Evolutionary conservation across 2,888 invertebrate genomes (phyloP).

Genomic region (Drosophila stalkeri): DNA sequence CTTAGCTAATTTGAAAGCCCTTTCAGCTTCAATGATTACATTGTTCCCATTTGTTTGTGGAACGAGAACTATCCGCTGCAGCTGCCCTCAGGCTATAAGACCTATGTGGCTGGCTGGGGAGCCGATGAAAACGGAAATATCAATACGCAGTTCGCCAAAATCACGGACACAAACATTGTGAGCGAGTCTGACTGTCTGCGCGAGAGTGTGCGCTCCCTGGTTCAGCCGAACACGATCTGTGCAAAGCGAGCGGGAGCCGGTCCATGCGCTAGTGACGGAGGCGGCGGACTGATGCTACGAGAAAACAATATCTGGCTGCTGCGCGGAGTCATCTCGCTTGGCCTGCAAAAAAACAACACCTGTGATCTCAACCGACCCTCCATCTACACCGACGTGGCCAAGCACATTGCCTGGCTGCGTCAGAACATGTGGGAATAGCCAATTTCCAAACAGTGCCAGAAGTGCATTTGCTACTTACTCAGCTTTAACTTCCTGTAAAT

Average conservation of each 20-base stretch:
- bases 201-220: slow-evolving; percentile 82
- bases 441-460: not conserved
- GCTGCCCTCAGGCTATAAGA: slow-evolving; percentile 83
- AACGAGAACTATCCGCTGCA: slow-evolving; percentile 69
- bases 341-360: slow-evolving; percentile 73
- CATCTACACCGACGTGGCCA: slow-evolving; percentile 88
- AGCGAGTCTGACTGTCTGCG: slow-evolving; percentile 86
- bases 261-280: slow-evolving; percentile 87
- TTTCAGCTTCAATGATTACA: slow-evolving; percentile 63
- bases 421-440: slow-evolving; percentile 65
- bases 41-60: slow-evolving; percentile 83
- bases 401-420: slow-evolving; percentile 86
- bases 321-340: slow-evolving; percentile 86
- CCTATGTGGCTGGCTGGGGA: slow-evolving; percentile 87
- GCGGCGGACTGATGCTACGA: slow-evolving; percentile 86
- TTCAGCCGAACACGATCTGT: slow-evolving; percentile 80
- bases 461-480: not conserved
- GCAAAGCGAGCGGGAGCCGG: slow-evolving; percentile 82
- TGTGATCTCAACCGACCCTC: slow-evolving; percentile 88
- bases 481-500: slow-evolving; percentile 16
- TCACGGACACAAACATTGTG: slow-evolving; percentile 85
- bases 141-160: slow-evolving; percentile 83
- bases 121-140: slow-evolving; percentile 77
- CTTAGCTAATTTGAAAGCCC: not conserved
- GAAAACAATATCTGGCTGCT: slow-evolving; percentile 84